Base-by-base conservation (phyloP, 2,797 vertebrate species). In the Rhinichthys osculus region DNA sequence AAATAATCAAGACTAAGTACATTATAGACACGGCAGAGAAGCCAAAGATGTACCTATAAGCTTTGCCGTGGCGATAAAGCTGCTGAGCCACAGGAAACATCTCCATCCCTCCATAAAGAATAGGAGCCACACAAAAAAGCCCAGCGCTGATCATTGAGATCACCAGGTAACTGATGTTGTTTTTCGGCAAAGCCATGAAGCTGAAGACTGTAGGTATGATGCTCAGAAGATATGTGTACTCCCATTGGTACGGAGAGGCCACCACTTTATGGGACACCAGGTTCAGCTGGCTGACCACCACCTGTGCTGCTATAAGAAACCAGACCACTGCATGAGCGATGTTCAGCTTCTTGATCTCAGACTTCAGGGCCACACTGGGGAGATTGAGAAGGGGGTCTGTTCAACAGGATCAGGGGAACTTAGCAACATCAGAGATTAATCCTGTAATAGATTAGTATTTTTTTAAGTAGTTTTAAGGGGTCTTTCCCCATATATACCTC, bases 81-180 rank as follows among this genome's bases (percentile, higher is more conserved):
- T 98, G 97, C 94, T 98, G 97, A 0, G 97, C 98, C 81, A 97
- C 95, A 0, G 98, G 98, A 89, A 99, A 98, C 98, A 99, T 99
- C 94, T 99, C 98, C 97, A 99, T 98, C 82, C 93, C 92, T 21
- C 98, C 98, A 0, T 99, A 99, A 90, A 99, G 96, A 40, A 99
- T 96, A 0, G 98, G 97, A 0, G 96, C 97, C 7, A 99, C 90
- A 0, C 97, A 98, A 88, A 99, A 98, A 14, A 99, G 97, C 3
- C 98, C 98, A 0, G 95, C 92, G 83, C 98, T 97, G 93, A 99
- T 97, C 98, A 99, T 99, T 89, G 97, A 97, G 86, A 99, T 95
- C 17, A 99, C 98, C 93, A 99, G 91, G 94, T 99, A 98, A 94
- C 98, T 98, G 92, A 98, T 97, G 94, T 98, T 99, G 96, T 99